Evolutionary conservation across 2,797 vertebrate genomes (phyloP).

Genomic region (Myotis findleyi): DNA sequence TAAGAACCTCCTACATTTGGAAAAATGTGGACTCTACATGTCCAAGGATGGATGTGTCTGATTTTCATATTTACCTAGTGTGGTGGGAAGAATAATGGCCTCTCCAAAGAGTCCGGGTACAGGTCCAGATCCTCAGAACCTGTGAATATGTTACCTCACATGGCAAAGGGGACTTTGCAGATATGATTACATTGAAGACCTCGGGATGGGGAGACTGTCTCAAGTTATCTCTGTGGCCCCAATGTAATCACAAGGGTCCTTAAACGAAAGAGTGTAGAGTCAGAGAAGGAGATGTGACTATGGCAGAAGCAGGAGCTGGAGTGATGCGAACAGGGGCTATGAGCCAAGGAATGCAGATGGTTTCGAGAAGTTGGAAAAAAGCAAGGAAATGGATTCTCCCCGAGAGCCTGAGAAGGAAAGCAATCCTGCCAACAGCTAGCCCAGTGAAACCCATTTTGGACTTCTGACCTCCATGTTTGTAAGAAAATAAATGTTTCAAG

Average conservation of each 20-base stretch:
- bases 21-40: not conserved
- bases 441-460: not conserved
- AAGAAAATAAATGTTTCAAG: conserved; percentile 25
- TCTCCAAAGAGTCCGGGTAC: not conserved
- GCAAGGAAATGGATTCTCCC: not conserved
- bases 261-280: not conserved
- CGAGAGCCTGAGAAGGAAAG: not conserved
- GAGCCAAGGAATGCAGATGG: conserved; percentile 53
- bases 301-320: not conserved
- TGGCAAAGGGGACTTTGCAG: not conserved
- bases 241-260: not conserved
- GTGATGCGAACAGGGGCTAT: not conserved
- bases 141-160: not conserved
- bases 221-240: not conserved
- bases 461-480: not conserved
- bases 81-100: not conserved
- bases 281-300: not conserved
- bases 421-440: not conserved
- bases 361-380: conserved; percentile 23
- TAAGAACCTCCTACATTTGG: not conserved
- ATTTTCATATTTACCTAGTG: not conserved
- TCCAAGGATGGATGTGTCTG: not conserved
- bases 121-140: not conserved
- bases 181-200: not conserved
- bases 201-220: not conserved